Conservation (phyloP, 2,797 vertebrate genomes). For the Coccyzus lansbergi region DNA sequence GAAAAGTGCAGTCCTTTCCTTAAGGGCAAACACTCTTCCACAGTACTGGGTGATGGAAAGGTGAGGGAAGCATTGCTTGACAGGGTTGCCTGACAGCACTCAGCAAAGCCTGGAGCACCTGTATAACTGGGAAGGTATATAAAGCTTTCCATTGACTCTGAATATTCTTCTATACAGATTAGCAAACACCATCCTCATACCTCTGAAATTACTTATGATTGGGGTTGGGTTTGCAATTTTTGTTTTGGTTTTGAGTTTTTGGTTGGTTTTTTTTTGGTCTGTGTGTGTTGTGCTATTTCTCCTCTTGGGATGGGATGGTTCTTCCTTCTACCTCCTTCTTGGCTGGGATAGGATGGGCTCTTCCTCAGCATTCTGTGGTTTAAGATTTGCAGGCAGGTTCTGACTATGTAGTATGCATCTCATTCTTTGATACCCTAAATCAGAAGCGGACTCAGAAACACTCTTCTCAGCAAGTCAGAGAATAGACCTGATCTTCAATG, state of each 20-base stretch:
- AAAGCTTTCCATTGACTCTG: conserved; percentile 29
- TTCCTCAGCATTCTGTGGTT: background rate
- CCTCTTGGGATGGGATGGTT: background rate
- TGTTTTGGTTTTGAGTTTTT: conserved; percentile 22
- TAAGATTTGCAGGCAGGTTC: background rate
- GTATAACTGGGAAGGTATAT: conserved; percentile 1
- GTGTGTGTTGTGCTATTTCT: conserved; percentile 22
- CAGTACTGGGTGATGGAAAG: background rate
- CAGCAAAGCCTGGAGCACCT: conserved; percentile 3
- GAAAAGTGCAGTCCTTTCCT: background rate
- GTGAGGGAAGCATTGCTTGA: background rate
- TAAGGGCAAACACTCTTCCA: background rate
- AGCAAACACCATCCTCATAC: background rate
- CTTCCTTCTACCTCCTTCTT: background rate
- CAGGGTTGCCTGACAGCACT: background rate
- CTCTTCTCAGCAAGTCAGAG: background rate
- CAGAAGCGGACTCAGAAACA: background rate
- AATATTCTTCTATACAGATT: background rate
- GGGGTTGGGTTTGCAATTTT: background rate
- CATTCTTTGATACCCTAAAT: background rate
- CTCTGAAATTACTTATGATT: background rate
- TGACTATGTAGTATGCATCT: background rate
- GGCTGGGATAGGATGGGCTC: background rate
- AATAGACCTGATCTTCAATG: background rate
- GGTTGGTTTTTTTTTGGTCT: conserved; percentile 16